phyloP scores from a whole-genome alignment of 2,797 vertebrate species.

The Peromyscus aztecus region DNA sequence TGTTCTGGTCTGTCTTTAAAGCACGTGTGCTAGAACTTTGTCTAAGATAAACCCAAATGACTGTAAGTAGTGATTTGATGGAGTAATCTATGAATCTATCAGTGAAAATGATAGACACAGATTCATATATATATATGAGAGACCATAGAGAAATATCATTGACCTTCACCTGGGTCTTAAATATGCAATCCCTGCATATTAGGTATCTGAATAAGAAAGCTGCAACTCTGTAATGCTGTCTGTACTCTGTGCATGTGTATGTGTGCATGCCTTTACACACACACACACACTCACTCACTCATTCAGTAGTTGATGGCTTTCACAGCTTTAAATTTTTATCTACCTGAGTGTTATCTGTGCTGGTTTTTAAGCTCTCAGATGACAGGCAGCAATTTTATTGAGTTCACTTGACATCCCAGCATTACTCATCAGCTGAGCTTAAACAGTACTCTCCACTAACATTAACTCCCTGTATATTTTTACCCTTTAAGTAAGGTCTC shows the following conservation, averaged over 20 bases:
- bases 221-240: background rate
- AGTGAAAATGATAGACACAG: conserved; percentile 1
- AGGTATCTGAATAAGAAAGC: background rate
- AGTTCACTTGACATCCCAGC: background rate
- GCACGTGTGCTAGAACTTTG: background rate
- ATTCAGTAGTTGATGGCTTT: conserved; percentile 11
- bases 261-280: too few species aligned
- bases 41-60: conserved; percentile 38
- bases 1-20: conserved; percentile 42
- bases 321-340: background rate
- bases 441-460: background rate
- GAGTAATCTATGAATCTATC: background rate
- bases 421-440: background rate
- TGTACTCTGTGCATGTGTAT: background rate
- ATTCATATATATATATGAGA: background rate
- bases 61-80: conserved; percentile 32
- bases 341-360: background rate
- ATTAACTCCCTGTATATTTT: conserved; percentile 21
- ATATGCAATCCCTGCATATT: background rate
- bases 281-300: too few species aligned
- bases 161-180: background rate
- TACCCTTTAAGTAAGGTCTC: conserved; percentile 12
- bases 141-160: conserved; percentile 1
- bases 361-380: conserved; percentile 5
- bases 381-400: conserved; percentile 35